Base-by-base conservation (phyloP, 2,797 vertebrate species). In the Gadopsis bispinosus region DNA sequence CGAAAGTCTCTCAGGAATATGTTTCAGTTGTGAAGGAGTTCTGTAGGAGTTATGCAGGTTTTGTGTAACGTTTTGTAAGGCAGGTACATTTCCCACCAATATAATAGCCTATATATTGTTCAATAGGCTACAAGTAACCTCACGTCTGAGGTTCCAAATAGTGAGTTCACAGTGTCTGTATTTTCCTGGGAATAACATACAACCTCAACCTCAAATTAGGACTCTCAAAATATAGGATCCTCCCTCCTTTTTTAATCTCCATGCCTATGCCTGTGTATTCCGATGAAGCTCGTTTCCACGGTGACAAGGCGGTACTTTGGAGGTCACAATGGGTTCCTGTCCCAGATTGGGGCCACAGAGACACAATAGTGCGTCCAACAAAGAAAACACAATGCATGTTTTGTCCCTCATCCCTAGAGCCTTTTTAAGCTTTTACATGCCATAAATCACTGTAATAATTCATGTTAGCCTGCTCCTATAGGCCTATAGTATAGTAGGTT, bases 251-350 rank as follows among this genome's bases (percentile, higher is more conserved):
- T 82, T 39, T 33, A 55, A 33, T 61, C 37, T 53, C 47, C 63
- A 11, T 41, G 33, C 72, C 13, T 11, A 8, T 51, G 50, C 56
- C 45, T 70, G 35, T 93, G 92, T 94, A 87, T 85, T 78, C 81
- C 63, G 41, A 83, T 69, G 80, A 92, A 91, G 80, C 88, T 83
- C 83, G 91, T 96, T 94, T 88, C 95, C 90, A 94, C 90, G 90
- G 93, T 59, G 93, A 83, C 91, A 84, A 82, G 87, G 41, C 84
- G 63, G 89, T 88, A 91, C 79, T 87, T 92, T 1, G 81, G 58
- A 91, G 77, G 69, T 82, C 86, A 96, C 96, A 97, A 95, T 94
- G 89, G 93, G 72, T 79, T 83, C 72, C 79, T 91, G 93, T 91
- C 90, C 88, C 81, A 92, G 84, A 90, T 90, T 85, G 88, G 81